These are phyloP conservation scores for Actinia tenebrosa DNA, from an alignment of 64 coral and sea anemone species.

Conservation along the genomic window DNA sequence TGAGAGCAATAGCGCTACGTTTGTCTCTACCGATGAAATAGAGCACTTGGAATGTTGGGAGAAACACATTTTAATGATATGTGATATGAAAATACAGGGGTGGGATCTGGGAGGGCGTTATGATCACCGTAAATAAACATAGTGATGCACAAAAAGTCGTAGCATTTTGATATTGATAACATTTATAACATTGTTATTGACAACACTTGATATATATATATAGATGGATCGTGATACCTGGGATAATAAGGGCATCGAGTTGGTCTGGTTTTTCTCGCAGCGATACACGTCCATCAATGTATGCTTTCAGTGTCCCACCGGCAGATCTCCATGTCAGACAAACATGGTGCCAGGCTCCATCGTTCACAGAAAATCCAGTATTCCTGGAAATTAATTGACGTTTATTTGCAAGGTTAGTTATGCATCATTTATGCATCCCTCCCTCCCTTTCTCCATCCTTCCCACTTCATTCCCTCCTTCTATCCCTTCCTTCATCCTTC, in stretches of 20 bases:
- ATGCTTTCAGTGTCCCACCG: constrained; percentile 13
- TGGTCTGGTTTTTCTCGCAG: neutral
- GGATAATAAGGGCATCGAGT: neutral
- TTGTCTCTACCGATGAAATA: too few species aligned
- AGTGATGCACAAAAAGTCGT: too few species aligned
- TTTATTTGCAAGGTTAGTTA: neutral
- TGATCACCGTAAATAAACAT: too few species aligned
- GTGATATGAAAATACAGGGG: too few species aligned
- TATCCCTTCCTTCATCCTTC: neutral
- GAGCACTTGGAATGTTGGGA: too few species aligned
- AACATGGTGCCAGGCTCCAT: constrained; percentile 24
- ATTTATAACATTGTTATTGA: too few species aligned
- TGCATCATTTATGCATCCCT: neutral
- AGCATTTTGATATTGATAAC: too few species aligned
- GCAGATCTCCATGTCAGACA: constrained; percentile 10
- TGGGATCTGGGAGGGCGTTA: too few species aligned
- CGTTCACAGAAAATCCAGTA: neutral
- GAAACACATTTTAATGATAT: too few species aligned
- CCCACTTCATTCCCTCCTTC: neutral
- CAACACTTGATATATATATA: too few species aligned
- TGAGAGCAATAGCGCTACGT: too few species aligned
- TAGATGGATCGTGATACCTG: too few species aligned
- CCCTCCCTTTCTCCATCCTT: neutral
- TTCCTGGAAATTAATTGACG: neutral
- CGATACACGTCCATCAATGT: constrained; percentile 1